These are phyloP conservation scores for Clamator glandarius DNA, from an alignment of 2,797 vertebrate genomes.

Conservation along the genomic window DNA sequence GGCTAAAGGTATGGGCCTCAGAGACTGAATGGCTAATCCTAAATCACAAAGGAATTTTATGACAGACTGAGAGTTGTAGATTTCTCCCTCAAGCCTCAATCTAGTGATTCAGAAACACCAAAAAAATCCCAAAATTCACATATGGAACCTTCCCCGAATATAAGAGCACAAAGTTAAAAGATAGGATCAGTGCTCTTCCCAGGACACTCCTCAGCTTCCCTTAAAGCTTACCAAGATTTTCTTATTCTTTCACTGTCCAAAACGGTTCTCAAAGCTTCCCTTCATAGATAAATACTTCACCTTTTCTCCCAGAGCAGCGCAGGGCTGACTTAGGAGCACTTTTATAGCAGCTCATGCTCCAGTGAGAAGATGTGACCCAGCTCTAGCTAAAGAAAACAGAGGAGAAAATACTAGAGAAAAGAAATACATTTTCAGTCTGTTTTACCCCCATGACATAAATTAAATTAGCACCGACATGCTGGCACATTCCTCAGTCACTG, in stretches of 20 bases:
- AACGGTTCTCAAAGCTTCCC: background rate
- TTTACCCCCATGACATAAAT: background rate
- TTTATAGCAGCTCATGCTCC: background rate
- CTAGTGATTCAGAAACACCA: background rate
- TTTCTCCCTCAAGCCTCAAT: background rate
- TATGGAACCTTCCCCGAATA: background rate
- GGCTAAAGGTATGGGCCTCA: background rate
- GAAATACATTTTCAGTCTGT: background rate
- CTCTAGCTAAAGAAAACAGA: background rate
- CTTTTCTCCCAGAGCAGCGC: background rate
- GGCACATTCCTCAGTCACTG: background rate
- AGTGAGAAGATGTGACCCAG: background rate
- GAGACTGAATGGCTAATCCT: background rate
- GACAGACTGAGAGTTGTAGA: background rate
- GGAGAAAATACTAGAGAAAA: background rate
- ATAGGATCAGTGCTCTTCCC: background rate
- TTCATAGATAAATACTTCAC: background rate
- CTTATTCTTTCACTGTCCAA: background rate
- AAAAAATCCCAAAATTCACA: background rate
- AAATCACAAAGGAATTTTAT: background rate
- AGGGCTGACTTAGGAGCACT: background rate
- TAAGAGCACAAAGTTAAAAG: background rate
- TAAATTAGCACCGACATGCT: background rate
- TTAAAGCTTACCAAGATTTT: background rate
- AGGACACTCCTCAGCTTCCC: background rate